These are phyloP conservation scores for Hoplodrina ambigua DNA, from an alignment of 2,888 invertebrate genomes.

Conservation along the genomic window DNA sequence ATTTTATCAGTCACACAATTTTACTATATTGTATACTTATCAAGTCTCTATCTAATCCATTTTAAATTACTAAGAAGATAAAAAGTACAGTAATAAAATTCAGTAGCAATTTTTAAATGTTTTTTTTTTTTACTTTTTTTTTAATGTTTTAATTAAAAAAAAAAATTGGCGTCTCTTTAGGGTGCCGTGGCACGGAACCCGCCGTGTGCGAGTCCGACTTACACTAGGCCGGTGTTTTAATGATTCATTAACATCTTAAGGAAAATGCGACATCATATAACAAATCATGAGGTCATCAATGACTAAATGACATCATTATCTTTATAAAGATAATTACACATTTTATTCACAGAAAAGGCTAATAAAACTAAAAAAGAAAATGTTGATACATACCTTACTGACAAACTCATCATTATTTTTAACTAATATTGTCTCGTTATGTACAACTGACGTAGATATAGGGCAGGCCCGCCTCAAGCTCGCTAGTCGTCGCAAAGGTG, in stretches of 20 bases:
- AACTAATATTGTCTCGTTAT: conserved; percentile 90
- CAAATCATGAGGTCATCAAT: conserved; percentile 21
- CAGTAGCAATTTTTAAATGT: background rate
- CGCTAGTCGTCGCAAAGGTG: conserved; percentile 80
- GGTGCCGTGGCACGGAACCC: too few relatives aligned
- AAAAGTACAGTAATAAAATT: conserved; percentile 1
- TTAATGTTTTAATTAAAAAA: too few relatives aligned
- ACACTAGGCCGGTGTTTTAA: background rate
- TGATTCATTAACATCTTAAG: background rate
- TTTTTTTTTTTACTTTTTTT: too few relatives aligned
- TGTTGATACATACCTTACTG: conserved; percentile 90
- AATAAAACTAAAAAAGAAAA: background rate
- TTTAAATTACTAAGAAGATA: conserved; percentile 15
- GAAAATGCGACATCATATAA: conserved; percentile 21
- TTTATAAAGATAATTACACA: background rate
- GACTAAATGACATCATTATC: conserved; percentile 6
- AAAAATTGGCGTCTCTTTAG: too few relatives aligned
- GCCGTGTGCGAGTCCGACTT: too few relatives aligned
- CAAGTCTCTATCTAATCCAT: conserved; percentile 1
- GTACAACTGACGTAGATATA: conserved; percentile 85
- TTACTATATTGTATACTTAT: conserved; percentile 20
- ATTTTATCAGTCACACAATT: conserved; percentile 30
- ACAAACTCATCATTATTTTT: conserved; percentile 95
- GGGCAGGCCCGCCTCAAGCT: conserved; percentile 71
- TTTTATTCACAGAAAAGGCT: too few relatives aligned